Conservation (phyloP, 2,797 vertebrate species). For the Telmatherina bonti region DNA sequence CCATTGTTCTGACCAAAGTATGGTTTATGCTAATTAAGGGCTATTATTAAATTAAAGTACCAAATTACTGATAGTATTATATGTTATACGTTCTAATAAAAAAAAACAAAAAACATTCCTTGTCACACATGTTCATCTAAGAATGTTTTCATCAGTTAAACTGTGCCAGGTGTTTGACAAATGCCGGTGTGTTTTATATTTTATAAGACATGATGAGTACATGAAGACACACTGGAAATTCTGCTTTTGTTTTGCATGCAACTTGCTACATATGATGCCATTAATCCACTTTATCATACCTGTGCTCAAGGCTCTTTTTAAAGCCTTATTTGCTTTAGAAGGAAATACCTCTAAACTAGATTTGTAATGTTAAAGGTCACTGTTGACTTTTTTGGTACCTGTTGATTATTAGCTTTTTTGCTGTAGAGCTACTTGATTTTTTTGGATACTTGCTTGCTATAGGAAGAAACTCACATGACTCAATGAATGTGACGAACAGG, state of each 20-base stretch:
- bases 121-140: too few species aligned
- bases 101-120: neutral
- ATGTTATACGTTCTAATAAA: neutral
- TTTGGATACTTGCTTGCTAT: conserved; percentile 8
- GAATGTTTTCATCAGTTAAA: neutral
- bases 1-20: neutral
- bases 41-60: neutral
- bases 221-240: too few species aligned
- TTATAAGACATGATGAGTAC: too few species aligned
- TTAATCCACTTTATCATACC: neutral
- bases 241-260: too few species aligned
- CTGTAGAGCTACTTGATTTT: neutral
- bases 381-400: neutral
- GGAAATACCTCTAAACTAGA: neutral
- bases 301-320: neutral
- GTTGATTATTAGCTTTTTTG: neutral
- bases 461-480: neutral
- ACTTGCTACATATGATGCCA: too few species aligned
- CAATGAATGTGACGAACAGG: neutral
- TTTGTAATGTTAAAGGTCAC: neutral
- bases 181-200: neutral
- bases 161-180: neutral
- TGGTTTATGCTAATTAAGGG: neutral
- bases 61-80: neutral
- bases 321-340: too few species aligned